Evolutionary conservation across 1,140 invertebrate species (phyloP), one percentile per base, ranked within the genome.

Genomic region (Nebria ingens): DNA sequence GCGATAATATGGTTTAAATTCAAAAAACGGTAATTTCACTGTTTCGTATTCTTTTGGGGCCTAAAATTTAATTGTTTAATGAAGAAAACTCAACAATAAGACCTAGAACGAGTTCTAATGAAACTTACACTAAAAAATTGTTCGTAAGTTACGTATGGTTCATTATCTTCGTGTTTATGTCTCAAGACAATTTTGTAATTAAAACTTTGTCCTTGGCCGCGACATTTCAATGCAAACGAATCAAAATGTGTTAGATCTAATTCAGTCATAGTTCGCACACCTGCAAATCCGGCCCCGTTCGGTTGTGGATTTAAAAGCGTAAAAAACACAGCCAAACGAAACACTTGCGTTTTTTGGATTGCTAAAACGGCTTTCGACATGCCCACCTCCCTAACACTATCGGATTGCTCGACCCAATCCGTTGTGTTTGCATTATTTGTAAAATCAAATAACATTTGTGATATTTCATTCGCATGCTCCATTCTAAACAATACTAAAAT

Each of bases 221-320:
- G 42, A 17, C 6, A 9, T 19, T 17, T 49, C 4, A 49, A 17
- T 19, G 17, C 6, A 6, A 15, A 19, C 4, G 6, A 9, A 34
- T 34, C 25, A n/a, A 9, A 34, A 9, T 34, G 25, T 9, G 6
- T 34, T n/a, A 34, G 17, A 6, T 49, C 6, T 49, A 13, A 15
- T 4, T 6, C 6, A 6, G 17, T 49, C 4, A 65, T 54, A 0
- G 68, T 76, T 34, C 75, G 65, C 52, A 81, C 72, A 3, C 83
- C 83, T 29, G 82, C 82, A 67, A 86, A 86, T 2, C 82, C 80
- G 21, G 84, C 84, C 1, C 83, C 83, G 58, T 86, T 84, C 11
- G 76, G 70, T 66, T 85, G 82, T 9, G 83, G 83, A 65, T 85
- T 84, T 3, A 86, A 64, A 13, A 85, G 61, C 2, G 77, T 76